Conservation (phyloP, 1,140 invertebrate species). For the Drosophila ficusphila region DNA sequence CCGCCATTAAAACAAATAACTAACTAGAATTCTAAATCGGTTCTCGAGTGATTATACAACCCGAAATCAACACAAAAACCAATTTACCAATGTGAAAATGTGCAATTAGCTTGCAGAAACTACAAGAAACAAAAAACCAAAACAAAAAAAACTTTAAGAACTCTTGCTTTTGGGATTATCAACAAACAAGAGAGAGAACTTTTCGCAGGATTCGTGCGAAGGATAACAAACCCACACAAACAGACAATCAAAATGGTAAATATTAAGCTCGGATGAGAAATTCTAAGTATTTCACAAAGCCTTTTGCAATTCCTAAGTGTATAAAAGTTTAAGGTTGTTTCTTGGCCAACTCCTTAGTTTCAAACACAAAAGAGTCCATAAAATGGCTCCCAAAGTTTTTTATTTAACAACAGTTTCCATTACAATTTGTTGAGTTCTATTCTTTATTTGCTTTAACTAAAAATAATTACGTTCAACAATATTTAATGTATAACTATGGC, state of each 20-base stretch:
- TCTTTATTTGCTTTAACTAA: no score
- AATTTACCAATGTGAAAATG: constrained; percentile 37
- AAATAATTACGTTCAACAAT: no score
- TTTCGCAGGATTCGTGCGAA: constrained; percentile 39
- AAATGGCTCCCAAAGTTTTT: no score
- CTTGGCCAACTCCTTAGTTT: no score
- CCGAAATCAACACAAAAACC: constrained; percentile 4
- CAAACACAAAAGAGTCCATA: no score
- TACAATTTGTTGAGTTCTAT: no score
- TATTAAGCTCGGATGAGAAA: constrained; percentile 9
- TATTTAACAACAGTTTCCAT: no score
- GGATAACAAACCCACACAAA: constrained; percentile 44
- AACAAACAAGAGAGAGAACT: constrained; percentile 38
- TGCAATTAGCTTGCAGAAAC: constrained; percentile 16
- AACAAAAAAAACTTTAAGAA: constrained; percentile 31
- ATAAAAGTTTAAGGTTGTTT: no score
- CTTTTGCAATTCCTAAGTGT: no score
- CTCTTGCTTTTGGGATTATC: constrained; percentile 37
- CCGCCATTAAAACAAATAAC: constrained; percentile 1
- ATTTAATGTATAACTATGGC: no score
- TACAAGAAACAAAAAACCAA: neutral
- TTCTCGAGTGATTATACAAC: constrained; percentile 25
- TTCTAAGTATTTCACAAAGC: no score
- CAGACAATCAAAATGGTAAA: constrained; percentile 71
- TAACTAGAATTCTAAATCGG: constrained; percentile 1